These are phyloP conservation scores for Salmo trutta DNA, from an alignment of 2,797 vertebrate genomes.

Conservation along the genomic window DNA sequence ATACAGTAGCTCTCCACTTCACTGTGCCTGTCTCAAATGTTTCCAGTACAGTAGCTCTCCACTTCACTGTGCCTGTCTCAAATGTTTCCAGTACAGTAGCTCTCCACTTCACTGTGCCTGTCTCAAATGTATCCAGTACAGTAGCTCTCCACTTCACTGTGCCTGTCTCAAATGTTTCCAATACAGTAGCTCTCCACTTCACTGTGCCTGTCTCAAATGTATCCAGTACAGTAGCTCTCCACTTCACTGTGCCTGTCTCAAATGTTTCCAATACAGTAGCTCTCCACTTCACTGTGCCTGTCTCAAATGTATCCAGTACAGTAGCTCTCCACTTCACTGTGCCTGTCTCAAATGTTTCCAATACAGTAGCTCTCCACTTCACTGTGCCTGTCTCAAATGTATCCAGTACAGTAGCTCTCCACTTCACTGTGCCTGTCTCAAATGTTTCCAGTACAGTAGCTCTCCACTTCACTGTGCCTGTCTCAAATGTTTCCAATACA, in stretches of 20 bases:
- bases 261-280: constrained; percentile 28
- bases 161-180: constrained; percentile 76
- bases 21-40: constrained; percentile 74
- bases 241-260: constrained; percentile 76
- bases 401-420: constrained; percentile 35
- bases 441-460: constrained; percentile 62
- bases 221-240: constrained; percentile 60
- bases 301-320: not conserved
- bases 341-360: constrained; percentile 76
- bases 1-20: constrained; percentile 57
- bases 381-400: constrained; percentile 71
- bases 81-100: constrained; percentile 63
- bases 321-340: too few relatives aligned
- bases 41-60: too few relatives aligned
- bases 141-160: too few relatives aligned
- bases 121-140: constrained; percentile 63
- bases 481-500: constrained; percentile 63
- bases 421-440: constrained; percentile 56
- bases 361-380: too few relatives aligned
- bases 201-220: constrained; percentile 71
- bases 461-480: constrained; percentile 56
- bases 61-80: constrained; percentile 56
- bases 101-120: constrained; percentile 56
- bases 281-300: constrained; percentile 79
- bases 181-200: too few relatives aligned